A percentile compares a stretch with the other conserved stretches of the same genome.
These are phyloP conservation scores for Galerucella calmariensis DNA, from an alignment of 2,888 invertebrate species.

Conservation along the genomic window DNA sequence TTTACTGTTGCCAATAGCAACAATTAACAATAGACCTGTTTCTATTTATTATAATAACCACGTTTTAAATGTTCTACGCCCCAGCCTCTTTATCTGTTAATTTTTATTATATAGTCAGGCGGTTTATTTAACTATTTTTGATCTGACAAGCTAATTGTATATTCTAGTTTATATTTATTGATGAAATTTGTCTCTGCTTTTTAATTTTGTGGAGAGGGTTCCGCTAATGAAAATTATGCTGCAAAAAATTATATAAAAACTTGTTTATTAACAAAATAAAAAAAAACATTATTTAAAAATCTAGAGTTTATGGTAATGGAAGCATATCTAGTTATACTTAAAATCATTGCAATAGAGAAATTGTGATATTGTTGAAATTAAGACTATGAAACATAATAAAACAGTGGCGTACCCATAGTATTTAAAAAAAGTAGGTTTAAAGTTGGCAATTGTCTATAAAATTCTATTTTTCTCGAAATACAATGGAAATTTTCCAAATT, in stretches of 20 bases:
- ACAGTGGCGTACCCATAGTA: constrained; percentile 1
- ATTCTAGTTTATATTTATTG: not conserved
- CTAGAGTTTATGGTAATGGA: constrained; percentile 57
- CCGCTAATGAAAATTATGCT: constrained; percentile 3
- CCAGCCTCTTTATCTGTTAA: too few species aligned
- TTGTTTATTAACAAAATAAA: constrained; percentile 26
- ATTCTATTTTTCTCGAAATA: too few species aligned
- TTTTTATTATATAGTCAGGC: too few species aligned
- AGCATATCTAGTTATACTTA: constrained; percentile 63
- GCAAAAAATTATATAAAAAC: constrained; percentile 16
- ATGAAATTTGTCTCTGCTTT: not conserved
- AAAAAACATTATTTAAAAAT: constrained; percentile 37
- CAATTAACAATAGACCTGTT: too few species aligned
- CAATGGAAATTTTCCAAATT: not conserved
- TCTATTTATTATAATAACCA: too few species aligned
- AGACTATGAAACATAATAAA: constrained; percentile 60
- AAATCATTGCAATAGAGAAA: constrained; percentile 66
- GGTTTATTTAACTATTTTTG: too few species aligned
- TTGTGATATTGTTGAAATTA: constrained; percentile 66
- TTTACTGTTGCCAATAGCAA: too few species aligned
- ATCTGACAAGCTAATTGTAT: too few species aligned
- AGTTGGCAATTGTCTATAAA: too few species aligned
- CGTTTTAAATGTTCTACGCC: too few species aligned
- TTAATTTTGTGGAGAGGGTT: not conserved
- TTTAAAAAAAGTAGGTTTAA: not conserved